Conservation (phyloP, 2,113 vertebrate species). For the Anser cygnoides region DNA sequence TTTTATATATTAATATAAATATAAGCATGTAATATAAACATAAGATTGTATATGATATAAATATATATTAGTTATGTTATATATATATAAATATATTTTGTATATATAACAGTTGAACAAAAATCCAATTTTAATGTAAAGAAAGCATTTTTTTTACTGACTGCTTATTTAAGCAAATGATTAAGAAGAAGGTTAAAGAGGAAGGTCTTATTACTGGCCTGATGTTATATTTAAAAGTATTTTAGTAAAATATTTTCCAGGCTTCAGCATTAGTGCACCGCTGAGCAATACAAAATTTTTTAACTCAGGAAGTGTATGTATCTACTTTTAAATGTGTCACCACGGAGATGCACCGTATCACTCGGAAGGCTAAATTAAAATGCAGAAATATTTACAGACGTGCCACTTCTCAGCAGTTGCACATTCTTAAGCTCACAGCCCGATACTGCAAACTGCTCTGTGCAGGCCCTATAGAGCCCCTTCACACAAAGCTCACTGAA, state of each 20-base stretch:
- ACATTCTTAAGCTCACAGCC: neutral
- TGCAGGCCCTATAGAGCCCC: neutral
- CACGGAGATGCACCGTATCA: neutral
- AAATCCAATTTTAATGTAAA: neutral
- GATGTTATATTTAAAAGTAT: neutral
- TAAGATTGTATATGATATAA: no score
- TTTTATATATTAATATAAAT: no score
- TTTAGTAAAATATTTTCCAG: neutral
- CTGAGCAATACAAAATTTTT: neutral
- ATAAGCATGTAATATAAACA: no score
- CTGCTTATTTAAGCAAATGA: neutral
- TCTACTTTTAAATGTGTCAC: neutral
- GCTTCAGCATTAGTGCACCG: neutral
- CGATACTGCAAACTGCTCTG: accelerated
- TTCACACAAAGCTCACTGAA: neutral
- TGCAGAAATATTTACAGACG: neutral
- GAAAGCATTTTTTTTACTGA: neutral
- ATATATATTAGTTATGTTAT: neutral
- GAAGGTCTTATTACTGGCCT: neutral
- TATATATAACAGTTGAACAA: neutral
- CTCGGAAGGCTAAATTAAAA: neutral
- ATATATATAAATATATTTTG: neutral
- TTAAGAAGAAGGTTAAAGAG: neutral
- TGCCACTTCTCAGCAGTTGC: accelerated
- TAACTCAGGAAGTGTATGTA: neutral